phyloP scores from a whole-genome alignment of 2,113 vertebrate species.

The Myrmecobius fasciatus region DNA sequence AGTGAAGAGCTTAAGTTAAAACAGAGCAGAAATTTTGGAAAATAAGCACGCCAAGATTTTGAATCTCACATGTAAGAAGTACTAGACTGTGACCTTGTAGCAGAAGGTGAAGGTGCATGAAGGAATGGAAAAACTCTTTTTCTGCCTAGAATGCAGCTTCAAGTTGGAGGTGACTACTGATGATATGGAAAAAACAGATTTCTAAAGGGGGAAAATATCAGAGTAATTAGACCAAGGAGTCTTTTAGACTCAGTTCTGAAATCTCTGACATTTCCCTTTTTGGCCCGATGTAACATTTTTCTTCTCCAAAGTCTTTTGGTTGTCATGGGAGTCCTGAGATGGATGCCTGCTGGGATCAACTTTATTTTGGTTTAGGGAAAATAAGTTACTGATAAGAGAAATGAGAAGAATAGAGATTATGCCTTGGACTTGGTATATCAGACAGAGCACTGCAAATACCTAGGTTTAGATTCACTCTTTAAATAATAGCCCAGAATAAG shows the following conservation, averaged over 20 bases:
- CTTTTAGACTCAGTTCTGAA: not conserved
- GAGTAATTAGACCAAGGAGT: not conserved
- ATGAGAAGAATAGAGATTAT: not conserved
- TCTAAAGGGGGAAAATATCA: not conserved
- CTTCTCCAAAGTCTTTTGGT: not conserved
- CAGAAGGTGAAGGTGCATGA: not conserved
- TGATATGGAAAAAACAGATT: not conserved
- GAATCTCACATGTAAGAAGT: too few relatives aligned
- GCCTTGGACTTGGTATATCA: not conserved
- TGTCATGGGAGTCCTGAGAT: not conserved
- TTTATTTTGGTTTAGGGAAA: conserved; percentile 3
- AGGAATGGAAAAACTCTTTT: not conserved
- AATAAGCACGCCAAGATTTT: not conserved
- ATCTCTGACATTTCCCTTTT: not conserved
- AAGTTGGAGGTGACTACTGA: not conserved
- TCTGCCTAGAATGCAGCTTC: not conserved
- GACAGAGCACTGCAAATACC: not conserved
- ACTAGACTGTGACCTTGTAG: not conserved
- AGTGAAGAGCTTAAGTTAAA: not conserved
- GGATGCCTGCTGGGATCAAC: not conserved
- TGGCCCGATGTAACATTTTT: not conserved
- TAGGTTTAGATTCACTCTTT: not conserved
- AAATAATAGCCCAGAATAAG: not conserved
- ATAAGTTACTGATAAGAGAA: not conserved
- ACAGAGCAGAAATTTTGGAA: not conserved